Conservation (phyloP, 2,888 invertebrate species). For the Liodrosophila aerea region DNA sequence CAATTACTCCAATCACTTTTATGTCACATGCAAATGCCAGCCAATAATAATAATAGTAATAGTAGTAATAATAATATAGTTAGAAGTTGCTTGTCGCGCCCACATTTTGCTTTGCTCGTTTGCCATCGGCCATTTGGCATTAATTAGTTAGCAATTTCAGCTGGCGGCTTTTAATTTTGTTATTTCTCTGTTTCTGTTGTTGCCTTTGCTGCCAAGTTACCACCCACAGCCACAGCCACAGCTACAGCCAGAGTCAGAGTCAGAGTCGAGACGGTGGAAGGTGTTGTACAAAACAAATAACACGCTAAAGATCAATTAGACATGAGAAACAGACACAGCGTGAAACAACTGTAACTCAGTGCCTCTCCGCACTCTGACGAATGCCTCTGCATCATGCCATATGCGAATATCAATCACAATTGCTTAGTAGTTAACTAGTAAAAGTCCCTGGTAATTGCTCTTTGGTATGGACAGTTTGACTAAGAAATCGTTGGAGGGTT, state of each 20-base stretch:
- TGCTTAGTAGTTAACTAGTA: too few species aligned
- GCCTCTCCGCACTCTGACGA: slow-evolving; percentile 37
- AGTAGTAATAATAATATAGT: slow-evolving; percentile 67
- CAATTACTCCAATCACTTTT: slow-evolving; percentile 76
- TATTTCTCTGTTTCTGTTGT: too few species aligned
- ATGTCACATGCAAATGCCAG: slow-evolving; percentile 76
- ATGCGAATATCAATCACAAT: slow-evolving; percentile 1
- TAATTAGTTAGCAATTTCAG: slow-evolving; percentile 72
- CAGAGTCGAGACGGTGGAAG: slow-evolving; percentile 39
- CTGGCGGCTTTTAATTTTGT: slow-evolving; percentile 66
- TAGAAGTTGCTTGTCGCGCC: slow-evolving; percentile 67
- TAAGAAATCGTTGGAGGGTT: too few species aligned
- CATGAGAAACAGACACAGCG: slow-evolving; percentile 56
- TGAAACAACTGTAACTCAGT: slow-evolving; percentile 43
- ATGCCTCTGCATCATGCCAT: slow-evolving; percentile 23
- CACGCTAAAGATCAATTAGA: slow-evolving; percentile 64
- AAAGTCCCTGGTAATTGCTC: too few species aligned
- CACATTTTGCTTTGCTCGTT: slow-evolving; percentile 40
- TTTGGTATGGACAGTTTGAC: too few species aligned
- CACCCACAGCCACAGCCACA: slow-evolving; percentile 56
- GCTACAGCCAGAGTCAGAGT: too few species aligned
- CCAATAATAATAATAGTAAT: slow-evolving; percentile 48
- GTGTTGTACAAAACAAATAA: slow-evolving; percentile 59
- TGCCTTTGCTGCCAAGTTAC: slow-evolving; percentile 32
- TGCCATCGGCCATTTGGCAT: slow-evolving; percentile 67